These are phyloP conservation scores for Hepsetus odoe DNA, from an alignment of 2,113 vertebrate species.

Conservation along the genomic window DNA sequence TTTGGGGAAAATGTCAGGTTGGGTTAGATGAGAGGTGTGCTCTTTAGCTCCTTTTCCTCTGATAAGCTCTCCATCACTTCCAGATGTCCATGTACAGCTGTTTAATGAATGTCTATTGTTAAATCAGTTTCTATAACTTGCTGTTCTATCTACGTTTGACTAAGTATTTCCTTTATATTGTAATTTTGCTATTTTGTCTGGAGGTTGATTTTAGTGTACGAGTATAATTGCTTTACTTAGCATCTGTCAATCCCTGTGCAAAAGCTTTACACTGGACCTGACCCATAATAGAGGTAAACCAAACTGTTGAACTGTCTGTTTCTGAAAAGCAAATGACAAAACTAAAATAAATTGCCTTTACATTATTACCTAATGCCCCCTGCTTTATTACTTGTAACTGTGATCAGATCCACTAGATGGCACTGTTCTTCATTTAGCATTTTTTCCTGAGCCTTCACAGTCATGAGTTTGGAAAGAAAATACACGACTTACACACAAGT, in stretches of 20 bases:
- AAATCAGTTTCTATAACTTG: not conserved
- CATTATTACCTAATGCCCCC: not conserved
- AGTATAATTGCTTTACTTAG: not conserved
- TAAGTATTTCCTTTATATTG: not conserved
- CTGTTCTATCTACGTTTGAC: not conserved
- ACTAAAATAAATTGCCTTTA: constrained; percentile 11
- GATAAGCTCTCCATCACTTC: constrained; percentile 1
- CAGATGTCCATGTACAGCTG: not conserved
- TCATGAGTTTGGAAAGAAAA: too few relatives aligned
- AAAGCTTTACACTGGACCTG: constrained; percentile 26
- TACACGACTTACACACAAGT: too few relatives aligned
- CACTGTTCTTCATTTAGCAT: constrained; percentile 7
- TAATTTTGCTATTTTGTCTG: not conserved
- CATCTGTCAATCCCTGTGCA: not conserved
- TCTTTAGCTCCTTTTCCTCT: not conserved
- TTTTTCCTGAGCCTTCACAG: not conserved
- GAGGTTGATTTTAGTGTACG: not conserved
- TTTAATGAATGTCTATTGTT: constrained; percentile 6
- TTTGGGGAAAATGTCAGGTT: constrained; percentile 4
- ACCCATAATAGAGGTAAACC: not conserved
- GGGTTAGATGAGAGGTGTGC: not conserved
- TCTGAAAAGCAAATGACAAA: not conserved
- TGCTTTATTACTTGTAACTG: not conserved
- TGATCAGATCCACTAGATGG: constrained; percentile 2
- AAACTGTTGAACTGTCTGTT: constrained; percentile 11